Evolutionary conservation across 2,113 vertebrate genomes (phyloP), one percentile per base, ranked within the genome.

Genomic region (Apistogramma diplotaenia): DNA sequence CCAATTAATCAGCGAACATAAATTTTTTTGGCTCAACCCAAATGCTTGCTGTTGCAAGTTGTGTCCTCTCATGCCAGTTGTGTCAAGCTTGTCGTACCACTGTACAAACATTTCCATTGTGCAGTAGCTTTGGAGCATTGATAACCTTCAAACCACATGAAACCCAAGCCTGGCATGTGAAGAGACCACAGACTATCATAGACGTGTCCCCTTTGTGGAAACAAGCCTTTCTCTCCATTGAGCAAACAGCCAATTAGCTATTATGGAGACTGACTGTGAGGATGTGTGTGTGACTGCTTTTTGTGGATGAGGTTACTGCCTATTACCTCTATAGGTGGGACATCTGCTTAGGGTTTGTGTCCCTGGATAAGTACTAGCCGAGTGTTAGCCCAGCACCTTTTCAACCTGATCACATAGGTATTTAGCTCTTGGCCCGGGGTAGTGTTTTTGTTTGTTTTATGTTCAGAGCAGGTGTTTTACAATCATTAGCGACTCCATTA

Each of bases 401-500:
- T 93, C 91, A 92, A 86, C 85, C 89, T 94, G 92, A 95, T 95
- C 90, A 92, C 86, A 87, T 93, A 88, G 92, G 90, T 94, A 92
- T 94, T 95, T 96, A 92, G 88, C 87, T 95, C 93, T 81, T 83
- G 91, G 74, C 74, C 90, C 73, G 57, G 76, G 75, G 85, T 84
- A 13, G 83, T 80, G 75, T 91, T 58, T 95, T 94, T 94, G 93
- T 95, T 94, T 94, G 94, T 95, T 96, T 95, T 95, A 91, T 96
- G 94, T 94, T 76, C 89, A 83, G 93, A 96, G 93, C 94, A 96
- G 94, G 91, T 97, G 93, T 95, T 95, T 95, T 94, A 92, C 88
- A 94, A 92, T 90, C 93, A 89, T 94, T 92, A 94, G 90, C 75
- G 78, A 92, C 90, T 94, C 93, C 92, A 93, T 90, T 91, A 90